A percentile compares a stretch with the other conserved stretches of the same genome.
These are phyloP conservation scores for Selenia dentaria DNA, from an alignment of 2,888 invertebrate species.

Conservation along the genomic window DNA sequence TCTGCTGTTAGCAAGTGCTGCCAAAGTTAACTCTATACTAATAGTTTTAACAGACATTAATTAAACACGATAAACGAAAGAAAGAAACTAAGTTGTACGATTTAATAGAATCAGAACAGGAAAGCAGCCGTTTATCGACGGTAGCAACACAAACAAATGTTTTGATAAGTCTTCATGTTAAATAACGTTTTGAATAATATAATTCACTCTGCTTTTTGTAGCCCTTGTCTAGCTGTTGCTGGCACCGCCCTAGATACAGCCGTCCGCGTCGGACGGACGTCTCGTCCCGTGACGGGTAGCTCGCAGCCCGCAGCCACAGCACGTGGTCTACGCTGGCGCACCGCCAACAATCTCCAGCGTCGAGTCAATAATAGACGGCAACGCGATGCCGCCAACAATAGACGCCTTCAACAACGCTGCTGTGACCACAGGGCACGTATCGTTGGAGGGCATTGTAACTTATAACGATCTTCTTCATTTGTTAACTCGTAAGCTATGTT, in stretches of 20 bases:
- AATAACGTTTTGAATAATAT: no score
- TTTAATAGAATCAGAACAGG: no score
- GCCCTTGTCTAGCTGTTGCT: slow-evolving; percentile 1
- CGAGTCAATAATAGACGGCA: slow-evolving; percentile 83
- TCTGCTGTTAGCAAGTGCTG: no score
- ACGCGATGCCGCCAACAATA: slow-evolving; percentile 84
- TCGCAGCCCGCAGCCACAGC: slow-evolving; percentile 38
- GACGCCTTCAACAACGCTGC: slow-evolving; percentile 62
- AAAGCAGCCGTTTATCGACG: no score
- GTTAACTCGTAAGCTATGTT: background rate
- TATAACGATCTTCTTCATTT: background rate
- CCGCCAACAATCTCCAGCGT: slow-evolving; percentile 81
- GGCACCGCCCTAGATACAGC: slow-evolving; percentile 47
- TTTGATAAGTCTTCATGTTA: no score
- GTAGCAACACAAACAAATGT: no score
- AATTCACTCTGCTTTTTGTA: no score
- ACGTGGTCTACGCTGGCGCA: slow-evolving; percentile 79
- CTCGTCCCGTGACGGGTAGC: slow-evolving; percentile 76
- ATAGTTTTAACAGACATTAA: no score
- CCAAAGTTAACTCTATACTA: no score
- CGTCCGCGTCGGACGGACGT: slow-evolving; percentile 46
- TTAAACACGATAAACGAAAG: no score
- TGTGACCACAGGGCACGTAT: background rate
- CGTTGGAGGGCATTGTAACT: no score
- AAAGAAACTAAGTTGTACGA: no score